phyloP scores from a whole-genome alignment of 2,888 invertebrate genomes.

The Myathropa florea region DNA sequence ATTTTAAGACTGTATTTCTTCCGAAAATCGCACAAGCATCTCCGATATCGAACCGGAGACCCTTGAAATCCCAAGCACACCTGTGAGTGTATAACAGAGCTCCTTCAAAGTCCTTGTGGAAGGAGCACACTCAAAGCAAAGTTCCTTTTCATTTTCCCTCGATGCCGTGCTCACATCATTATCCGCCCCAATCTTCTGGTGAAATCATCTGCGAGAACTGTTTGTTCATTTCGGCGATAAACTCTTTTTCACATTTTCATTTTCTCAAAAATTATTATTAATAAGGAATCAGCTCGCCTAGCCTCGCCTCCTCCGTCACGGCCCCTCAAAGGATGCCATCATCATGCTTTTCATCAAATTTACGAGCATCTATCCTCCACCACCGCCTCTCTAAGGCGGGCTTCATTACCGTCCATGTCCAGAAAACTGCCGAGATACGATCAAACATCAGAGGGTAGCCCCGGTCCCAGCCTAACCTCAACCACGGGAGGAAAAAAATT shows the following conservation, averaged over 20 bases:
- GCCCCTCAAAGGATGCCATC: neutral
- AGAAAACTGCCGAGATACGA: slow-evolving; percentile 59
- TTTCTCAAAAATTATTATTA: slow-evolving; percentile 29
- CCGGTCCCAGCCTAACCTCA: neutral
- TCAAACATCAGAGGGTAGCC: slow-evolving; percentile 38
- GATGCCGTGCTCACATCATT: neutral
- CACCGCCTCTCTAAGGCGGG: neutral
- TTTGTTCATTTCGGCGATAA: neutral
- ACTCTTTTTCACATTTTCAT: slow-evolving; percentile 11
- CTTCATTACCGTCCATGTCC: slow-evolving; percentile 51
- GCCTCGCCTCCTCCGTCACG: neutral
- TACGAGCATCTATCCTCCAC: slow-evolving; percentile 5
- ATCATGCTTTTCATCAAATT: slow-evolving; percentile 48
- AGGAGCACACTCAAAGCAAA: no score
- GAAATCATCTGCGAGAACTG: neutral
- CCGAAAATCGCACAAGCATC: neutral
- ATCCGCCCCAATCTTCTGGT: neutral
- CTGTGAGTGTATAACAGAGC: neutral
- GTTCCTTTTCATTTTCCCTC: neutral
- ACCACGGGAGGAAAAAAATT: slow-evolving; percentile 3
- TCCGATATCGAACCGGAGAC: neutral
- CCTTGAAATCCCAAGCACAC: neutral
- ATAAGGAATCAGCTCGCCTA: slow-evolving; percentile 32
- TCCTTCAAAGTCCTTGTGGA: neutral
- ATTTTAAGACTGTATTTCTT: neutral